Evolutionary conservation across 2,113 vertebrate species (phyloP), one percentile per base, ranked within the genome.

Genomic region (Steatornis caripensis): DNA sequence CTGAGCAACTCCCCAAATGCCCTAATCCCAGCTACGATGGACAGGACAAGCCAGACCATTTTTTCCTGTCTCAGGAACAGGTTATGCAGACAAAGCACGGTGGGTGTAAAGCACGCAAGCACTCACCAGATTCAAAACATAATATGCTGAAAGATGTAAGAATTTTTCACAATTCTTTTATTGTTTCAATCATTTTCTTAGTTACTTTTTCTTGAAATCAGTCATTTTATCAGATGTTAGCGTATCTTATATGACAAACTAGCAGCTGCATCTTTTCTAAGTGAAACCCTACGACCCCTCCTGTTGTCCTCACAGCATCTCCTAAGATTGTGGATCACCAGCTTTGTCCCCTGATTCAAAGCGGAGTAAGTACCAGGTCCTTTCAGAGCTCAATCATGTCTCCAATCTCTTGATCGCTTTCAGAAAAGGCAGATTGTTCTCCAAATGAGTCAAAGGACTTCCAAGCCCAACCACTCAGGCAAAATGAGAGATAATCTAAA

Each of bases 211-310:
- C 72, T 69, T 5, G 26, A 5, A 24, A 57, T 34, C 58, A 27
- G 51, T 72, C 7, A 34, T 24, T 30, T 20, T 4, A 12, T 6
- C 30, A 27, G 15, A 22, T 13, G 10, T 4, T 21, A 18, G 13
- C 3, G 5, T 29, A 10, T 21, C 18, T 60, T 29, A 7, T 0
- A 7, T 0, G 7, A 49, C 22, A 30, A 69, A 24, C 1, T 26
- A 45, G 54, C 49, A 24, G 61, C 23, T 49, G 32, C 20, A 7
- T 5, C 55, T 51, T 7, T 7, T 22, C 39, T 64, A 9, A 15
- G 11, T 6, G 62, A n/a, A 37, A 37, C 36, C n/a, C 30, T 36
- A 8, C 2, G 1, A 46, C 11, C 54, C 32, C 7, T 84, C 14
- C 45, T 15, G 5, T 26, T 20, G 61, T n/a, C 65, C 39, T 55